phyloP scores from a whole-genome alignment of 2,113 vertebrate species.

The Istiophorus platypterus region DNA sequence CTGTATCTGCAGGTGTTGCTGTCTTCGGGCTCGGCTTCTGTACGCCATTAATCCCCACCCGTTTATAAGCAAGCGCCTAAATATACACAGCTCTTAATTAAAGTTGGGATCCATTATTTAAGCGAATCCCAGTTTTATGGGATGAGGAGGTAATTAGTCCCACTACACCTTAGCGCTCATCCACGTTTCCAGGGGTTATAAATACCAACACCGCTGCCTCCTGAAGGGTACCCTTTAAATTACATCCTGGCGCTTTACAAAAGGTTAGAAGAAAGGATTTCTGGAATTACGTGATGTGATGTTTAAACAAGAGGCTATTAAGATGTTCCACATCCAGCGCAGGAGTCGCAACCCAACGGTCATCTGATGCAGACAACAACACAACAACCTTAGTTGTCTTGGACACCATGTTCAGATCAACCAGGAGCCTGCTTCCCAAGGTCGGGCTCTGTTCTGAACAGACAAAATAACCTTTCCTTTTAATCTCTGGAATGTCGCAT shows the following conservation, averaged over 20 bases:
- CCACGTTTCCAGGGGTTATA: constrained; percentile 72
- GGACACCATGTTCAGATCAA: constrained; percentile 45
- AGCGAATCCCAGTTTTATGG: constrained; percentile 78
- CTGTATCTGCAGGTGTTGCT: constrained; percentile 56
- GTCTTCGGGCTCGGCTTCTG: constrained; percentile 56
- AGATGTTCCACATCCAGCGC: constrained; percentile 21
- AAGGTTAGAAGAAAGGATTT: constrained; percentile 75
- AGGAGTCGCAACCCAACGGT: constrained; percentile 30
- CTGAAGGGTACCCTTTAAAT: constrained; percentile 76
- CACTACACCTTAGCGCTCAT: constrained; percentile 76
- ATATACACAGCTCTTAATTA: constrained; percentile 85
- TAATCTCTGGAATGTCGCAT: constrained; percentile 65
- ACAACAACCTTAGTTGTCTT: constrained; percentile 32
- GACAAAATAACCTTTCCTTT: constrained; percentile 72
- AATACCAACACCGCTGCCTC: constrained; percentile 69
- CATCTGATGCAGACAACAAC: constrained; percentile 52
- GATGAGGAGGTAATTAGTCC: constrained; percentile 83
- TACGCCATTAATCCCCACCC: constrained; percentile 74
- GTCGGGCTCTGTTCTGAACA: constrained; percentile 58
- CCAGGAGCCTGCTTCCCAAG: constrained; percentile 52
- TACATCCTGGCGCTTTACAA: constrained; percentile 50
- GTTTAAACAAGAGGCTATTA: constrained; percentile 56
- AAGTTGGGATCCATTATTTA: constrained; percentile 81
- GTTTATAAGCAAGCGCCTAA: constrained; percentile 79
- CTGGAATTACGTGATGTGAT: constrained; percentile 62